Conservation (phyloP, 2,888 invertebrate genomes). For the Watsonalla cultraria region DNA sequence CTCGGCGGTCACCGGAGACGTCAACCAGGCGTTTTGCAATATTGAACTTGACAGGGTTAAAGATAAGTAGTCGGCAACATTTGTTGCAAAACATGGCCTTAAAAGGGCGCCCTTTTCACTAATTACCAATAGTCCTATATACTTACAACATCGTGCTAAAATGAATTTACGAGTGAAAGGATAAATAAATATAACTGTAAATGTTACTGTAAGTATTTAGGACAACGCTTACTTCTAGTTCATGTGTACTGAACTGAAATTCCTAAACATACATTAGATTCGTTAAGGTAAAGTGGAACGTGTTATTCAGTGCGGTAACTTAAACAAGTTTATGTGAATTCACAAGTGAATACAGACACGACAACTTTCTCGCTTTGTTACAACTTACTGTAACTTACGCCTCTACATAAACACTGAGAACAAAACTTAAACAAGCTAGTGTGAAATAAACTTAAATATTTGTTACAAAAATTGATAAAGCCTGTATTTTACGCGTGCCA, state of each 20-base stretch:
- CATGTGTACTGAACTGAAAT: background rate
- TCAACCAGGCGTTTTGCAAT: too few species aligned
- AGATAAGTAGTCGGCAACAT: too few species aligned
- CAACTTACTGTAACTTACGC: constrained; percentile 21
- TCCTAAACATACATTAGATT: background rate
- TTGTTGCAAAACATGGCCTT: too few species aligned
- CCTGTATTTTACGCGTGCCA: background rate
- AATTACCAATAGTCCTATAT: too few species aligned
- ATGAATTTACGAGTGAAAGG: too few species aligned
- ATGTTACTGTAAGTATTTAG: too few species aligned
- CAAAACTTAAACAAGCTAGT: constrained; percentile 9
- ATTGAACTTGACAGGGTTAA: too few species aligned
- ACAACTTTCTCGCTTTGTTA: constrained; percentile 30
- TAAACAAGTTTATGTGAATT: constrained; percentile 38
- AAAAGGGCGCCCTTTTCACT: too few species aligned
- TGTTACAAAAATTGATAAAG: background rate
- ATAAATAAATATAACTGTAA: too few species aligned
- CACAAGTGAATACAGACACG: constrained; percentile 33
- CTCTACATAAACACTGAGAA: constrained; percentile 17
- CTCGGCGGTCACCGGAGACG: too few species aligned
- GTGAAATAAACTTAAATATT: constrained; percentile 1
- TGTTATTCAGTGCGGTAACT: constrained; percentile 34
- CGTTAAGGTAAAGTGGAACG: constrained; percentile 19
- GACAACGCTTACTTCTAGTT: too few species aligned
- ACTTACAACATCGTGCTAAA: too few species aligned